These are phyloP conservation scores for Atherix ibis DNA, from an alignment of 2,888 invertebrate genomes.

Conservation along the genomic window DNA sequence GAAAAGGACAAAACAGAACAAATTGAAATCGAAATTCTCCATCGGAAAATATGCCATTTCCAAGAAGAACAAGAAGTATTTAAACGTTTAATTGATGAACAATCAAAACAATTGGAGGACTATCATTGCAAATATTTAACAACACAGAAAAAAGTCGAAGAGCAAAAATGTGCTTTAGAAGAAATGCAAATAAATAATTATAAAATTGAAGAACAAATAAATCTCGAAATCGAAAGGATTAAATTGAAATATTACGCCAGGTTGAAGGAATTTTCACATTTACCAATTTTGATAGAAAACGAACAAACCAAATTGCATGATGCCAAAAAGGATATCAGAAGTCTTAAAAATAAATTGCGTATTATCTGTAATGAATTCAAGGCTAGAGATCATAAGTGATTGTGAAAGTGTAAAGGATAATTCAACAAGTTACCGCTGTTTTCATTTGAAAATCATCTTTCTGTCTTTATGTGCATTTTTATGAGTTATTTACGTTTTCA, in stretches of 20 bases:
- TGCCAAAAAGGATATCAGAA: constrained; percentile 20
- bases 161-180: constrained; percentile 26
- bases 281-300: constrained; percentile 23
- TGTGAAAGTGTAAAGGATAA: no score
- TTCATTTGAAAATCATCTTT: no score
- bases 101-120: constrained; percentile 23
- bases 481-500: no score
- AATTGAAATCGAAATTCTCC: constrained; percentile 21
- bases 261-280: constrained; percentile 20
- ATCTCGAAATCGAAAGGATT: constrained; percentile 22
- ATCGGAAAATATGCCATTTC: constrained; percentile 22
- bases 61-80: constrained; percentile 25
- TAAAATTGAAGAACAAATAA: constrained; percentile 27
- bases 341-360: constrained; percentile 21
- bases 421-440: no score
- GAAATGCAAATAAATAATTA: constrained; percentile 23
- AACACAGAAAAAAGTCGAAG: constrained; percentile 26
- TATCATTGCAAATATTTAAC: constrained; percentile 25
- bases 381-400: no score
- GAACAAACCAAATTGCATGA: constrained; percentile 24
- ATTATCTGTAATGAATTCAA: constrained; percentile 27
- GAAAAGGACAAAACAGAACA: constrained; percentile 15
- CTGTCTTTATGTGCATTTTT: no score
- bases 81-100: constrained; percentile 24
- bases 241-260: constrained; percentile 23